Base-by-base conservation (phyloP, 2,888 invertebrate species). In the Alsophila aescularia region DNA sequence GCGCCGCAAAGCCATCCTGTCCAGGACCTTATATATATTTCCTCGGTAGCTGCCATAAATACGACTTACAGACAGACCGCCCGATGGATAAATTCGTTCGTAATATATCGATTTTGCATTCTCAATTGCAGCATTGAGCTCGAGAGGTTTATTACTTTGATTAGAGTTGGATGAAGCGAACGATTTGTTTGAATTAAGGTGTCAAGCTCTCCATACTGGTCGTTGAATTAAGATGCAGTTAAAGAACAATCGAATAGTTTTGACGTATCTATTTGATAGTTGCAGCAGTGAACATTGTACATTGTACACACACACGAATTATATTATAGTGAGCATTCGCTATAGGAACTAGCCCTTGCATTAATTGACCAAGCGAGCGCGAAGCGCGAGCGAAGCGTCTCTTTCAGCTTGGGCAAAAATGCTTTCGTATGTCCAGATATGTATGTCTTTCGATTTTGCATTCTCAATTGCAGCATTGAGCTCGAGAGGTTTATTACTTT, bases 1-100 rank as follows among this genome's bases (percentile, higher is more conserved):
- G 55, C 56, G 58, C 53, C 42, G 50, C 64, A 59, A 62, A 62
- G 64, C 53, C 31, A 27, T 35, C 39, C 47, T 55, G 48, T 48
- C 42, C 36, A 7, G 18, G 32, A 9, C 13, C 13, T 24, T 48
- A 53, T 53, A 42, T 48, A 32, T 32, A 43, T 36, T 12, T 24
- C 47, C 39, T 59, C 58, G 39, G 60, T 60, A 62, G 58, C 57
- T 29, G 13, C 52, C 54, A 66, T 66, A 66, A 66, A 65, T 58
- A 59, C 47, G 31, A 36, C 29, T 41, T 27, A 57, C 43, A 32
- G 58, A 58, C 55, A 35, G 55, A 57, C 66, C 42, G 58, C 31
- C 43, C 57, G 55, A 55, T 52, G 52, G 55, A 61, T 66, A 66
- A 66, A 66, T 64, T 54, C 61, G 56, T 45, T 47, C 37, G 40